Evolutionary conservation across 1,140 invertebrate species (phyloP), one percentile per base, ranked within the genome.

Genomic region (Ladona fulva): DNA sequence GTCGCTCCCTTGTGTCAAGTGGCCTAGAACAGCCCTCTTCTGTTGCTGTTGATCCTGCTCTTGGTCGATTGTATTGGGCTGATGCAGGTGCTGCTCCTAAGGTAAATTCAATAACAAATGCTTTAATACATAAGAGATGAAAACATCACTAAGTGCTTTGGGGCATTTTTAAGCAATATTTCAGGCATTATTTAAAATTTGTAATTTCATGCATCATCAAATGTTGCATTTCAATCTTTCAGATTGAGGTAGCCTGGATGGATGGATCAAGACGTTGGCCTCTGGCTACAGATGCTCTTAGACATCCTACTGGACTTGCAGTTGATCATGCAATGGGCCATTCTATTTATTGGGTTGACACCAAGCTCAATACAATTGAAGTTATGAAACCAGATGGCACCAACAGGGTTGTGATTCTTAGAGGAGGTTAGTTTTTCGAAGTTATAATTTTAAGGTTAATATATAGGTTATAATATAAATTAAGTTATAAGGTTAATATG

Each of bases 261-360:
- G 97, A 98, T 82, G 97, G 97, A 0, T 93, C 91, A 0, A 93
- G 94, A 82, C 87, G 96, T 7, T 87, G 92, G 79, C 89, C 92
- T 0, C 82, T 99, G 1, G 91, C 98, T 0, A 91, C 90, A 0
- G 92, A 93, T 59, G 87, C 89, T 79, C 89, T 99, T 8, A 89
- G 93, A 11, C 92, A 93, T 82, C 97, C 97, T 0, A 91, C 94
- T 0, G 95, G 95, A 25, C 14, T 77, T 7, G 89, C 95, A 0
- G 92, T 99, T 25, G 97, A 99, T 83, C 94, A 93, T 81, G 90
- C 92, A 0, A 95, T 95, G 90, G 92, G 94, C 78, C 94, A 97
- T 82, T 88, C 93, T 0, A 86, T 99, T 0, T 99, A 96, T 84
- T 99, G 97, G 97, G 94, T 93, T 0, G 98, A 99, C 84, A 92